Conservation (phyloP, 2,797 vertebrate genomes). For the Sparidentex hasta region DNA sequence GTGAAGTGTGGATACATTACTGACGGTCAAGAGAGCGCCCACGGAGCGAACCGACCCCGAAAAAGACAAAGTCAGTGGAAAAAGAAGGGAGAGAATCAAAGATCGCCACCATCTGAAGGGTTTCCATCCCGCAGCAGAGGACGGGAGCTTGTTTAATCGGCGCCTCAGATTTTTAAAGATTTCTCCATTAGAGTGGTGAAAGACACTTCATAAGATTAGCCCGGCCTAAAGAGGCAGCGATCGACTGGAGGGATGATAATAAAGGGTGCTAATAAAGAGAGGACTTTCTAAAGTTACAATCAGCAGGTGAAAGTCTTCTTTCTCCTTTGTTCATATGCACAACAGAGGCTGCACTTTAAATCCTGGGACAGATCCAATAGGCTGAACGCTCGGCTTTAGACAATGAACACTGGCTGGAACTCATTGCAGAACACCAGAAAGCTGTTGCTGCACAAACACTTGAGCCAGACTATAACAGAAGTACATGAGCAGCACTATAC, state of each 20-base stretch:
- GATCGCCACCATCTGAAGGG: constrained; percentile 63
- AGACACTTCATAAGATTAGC: constrained; percentile 66
- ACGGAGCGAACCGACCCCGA: constrained; percentile 20
- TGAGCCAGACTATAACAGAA: background rate
- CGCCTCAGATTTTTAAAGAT: constrained; percentile 71
- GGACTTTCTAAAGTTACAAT: constrained; percentile 46
- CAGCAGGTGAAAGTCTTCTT: constrained; percentile 23
- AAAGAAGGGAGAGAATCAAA: constrained; percentile 46
- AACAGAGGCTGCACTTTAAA: background rate
- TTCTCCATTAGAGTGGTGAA: constrained; percentile 66
- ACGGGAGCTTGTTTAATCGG: constrained; percentile 65
- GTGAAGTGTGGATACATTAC: constrained; percentile 61
- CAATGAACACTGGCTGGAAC: background rate
- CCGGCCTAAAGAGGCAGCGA: constrained; percentile 38
- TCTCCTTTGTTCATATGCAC: background rate
- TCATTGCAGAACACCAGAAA: background rate
- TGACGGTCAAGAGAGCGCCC: constrained; percentile 67
- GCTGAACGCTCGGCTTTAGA: background rate
- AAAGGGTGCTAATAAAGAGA: constrained; percentile 47
- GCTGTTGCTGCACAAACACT: constrained; percentile 5
- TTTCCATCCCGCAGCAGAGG: constrained; percentile 52
- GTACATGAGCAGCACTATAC: background rate
- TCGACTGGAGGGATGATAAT: constrained; percentile 49
- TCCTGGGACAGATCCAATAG: background rate
- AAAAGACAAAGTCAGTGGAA: background rate